phyloP scores from a whole-genome alignment of 2,797 vertebrate species.

The Trichosurus vulpecula region DNA sequence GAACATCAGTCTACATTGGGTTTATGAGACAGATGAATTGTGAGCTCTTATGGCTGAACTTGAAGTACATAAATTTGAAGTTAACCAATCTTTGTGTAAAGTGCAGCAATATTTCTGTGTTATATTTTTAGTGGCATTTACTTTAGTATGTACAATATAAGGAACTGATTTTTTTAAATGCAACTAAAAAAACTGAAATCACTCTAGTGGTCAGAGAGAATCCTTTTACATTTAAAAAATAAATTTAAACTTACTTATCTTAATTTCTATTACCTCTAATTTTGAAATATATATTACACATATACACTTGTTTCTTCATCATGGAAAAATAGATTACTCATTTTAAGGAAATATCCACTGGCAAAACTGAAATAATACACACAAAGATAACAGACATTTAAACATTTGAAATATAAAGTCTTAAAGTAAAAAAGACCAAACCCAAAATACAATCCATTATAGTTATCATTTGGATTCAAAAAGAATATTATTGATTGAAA shows the following conservation, averaged over 20 bases:
- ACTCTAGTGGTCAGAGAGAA: no score
- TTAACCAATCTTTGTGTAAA: not conserved
- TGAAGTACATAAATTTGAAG: not conserved
- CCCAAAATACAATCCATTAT: no score
- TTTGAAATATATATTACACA: no score
- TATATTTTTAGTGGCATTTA: not conserved
- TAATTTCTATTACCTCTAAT: not conserved
- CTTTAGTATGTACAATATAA: not conserved
- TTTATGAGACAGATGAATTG: not conserved
- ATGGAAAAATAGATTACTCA: no score
- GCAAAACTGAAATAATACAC: no score
- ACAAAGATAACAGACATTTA: no score
- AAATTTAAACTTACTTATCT: not conserved
- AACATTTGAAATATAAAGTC: no score
- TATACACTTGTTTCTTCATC: no score
- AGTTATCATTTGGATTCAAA: no score
- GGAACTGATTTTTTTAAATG: not conserved
- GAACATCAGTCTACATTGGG: not conserved
- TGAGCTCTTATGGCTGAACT: not conserved
- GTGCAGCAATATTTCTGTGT: not conserved
- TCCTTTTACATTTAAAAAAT: not conserved
- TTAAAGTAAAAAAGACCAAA: no score
- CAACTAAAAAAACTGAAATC: not conserved
- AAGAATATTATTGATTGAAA: no score
- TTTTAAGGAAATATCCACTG: no score